Percentiles rank a stretch among this genome's conserved stretches.
phyloP scores from a whole-genome alignment of 2,888 invertebrate species.

The Pseudococcus longispinus region DNA sequence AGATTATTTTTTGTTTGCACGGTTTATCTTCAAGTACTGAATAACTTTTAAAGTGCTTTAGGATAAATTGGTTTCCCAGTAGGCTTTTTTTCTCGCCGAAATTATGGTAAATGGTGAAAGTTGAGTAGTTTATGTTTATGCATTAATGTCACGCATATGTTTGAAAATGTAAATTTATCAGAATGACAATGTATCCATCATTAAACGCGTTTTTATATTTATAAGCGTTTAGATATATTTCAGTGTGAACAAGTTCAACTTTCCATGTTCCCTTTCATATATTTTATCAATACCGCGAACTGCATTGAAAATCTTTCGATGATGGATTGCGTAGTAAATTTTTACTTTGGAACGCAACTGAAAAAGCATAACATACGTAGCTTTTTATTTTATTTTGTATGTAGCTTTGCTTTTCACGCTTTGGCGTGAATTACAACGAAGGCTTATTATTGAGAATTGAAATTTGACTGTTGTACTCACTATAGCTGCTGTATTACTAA shows the following conservation, averaged over 20 bases:
- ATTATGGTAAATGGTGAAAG: background rate
- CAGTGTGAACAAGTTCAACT: background rate
- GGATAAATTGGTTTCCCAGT: background rate
- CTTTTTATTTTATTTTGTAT: background rate
- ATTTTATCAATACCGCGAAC: background rate
- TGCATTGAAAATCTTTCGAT: background rate
- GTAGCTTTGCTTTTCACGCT: background rate
- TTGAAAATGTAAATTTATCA: background rate
- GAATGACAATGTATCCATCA: background rate
- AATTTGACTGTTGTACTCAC: background rate
- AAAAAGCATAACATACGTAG: background rate
- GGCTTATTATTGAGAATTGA: background rate
- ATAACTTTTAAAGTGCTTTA: slow-evolving; percentile 24
- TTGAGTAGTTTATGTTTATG: slow-evolving; percentile 1
- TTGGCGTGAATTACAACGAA: slow-evolving; percentile 2
- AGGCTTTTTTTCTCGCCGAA: background rate
- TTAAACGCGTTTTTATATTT: background rate
- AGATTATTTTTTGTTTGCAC: slow-evolving; percentile 20
- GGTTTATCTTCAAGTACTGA: background rate
- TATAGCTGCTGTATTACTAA: background rate
- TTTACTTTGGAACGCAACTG: background rate
- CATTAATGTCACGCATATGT: slow-evolving; percentile 1
- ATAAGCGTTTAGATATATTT: background rate
- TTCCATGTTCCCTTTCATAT: background rate
- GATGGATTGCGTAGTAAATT: background rate